phyloP scores from a whole-genome alignment of 2,797 vertebrate species.

The Catostomus latipinnis region DNA sequence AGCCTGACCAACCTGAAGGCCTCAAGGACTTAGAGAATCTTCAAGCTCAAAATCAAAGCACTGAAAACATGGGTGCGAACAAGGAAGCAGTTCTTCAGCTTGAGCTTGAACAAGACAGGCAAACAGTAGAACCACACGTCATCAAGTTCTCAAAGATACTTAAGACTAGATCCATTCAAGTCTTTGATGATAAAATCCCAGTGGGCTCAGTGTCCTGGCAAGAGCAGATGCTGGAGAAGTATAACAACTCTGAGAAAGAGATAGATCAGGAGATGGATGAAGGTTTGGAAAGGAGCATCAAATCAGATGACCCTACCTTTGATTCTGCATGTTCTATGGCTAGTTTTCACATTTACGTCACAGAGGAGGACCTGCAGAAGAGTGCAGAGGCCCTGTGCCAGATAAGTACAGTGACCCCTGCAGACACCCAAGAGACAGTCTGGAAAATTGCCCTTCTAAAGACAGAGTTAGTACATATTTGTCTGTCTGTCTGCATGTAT shows the following conservation, averaged over 20 bases:
- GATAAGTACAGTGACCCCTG: conserved; percentile 26
- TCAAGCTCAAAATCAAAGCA: no score
- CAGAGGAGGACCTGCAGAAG: conserved; percentile 66
- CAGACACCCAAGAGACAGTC: conserved; percentile 63
- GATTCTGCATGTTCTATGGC: conserved; percentile 60
- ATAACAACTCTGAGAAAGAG: conserved; percentile 1
- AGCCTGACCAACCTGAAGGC: no score
- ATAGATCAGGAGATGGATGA: conserved; percentile 30
- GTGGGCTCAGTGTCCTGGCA: conserved; percentile 62
- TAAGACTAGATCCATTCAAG: conserved; percentile 55
- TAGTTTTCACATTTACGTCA: conserved; percentile 64
- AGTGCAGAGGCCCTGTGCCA: conserved; percentile 68
- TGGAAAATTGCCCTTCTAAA: conserved; percentile 68
- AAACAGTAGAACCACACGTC: background rate
- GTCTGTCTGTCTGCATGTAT: no score
- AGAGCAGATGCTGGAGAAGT: conserved; percentile 12
- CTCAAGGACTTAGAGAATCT: no score
- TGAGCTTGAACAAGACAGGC: background rate
- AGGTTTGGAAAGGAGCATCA: background rate
- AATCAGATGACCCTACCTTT: conserved; percentile 35
- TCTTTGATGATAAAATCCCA: conserved; percentile 59
- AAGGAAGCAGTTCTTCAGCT: background rate
- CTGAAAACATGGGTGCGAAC: no score
- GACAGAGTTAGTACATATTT: conserved; percentile 61
- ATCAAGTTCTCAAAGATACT: background rate